phyloP scores from a whole-genome alignment of 2,888 invertebrate genomes.

The Troides helena region DNA sequence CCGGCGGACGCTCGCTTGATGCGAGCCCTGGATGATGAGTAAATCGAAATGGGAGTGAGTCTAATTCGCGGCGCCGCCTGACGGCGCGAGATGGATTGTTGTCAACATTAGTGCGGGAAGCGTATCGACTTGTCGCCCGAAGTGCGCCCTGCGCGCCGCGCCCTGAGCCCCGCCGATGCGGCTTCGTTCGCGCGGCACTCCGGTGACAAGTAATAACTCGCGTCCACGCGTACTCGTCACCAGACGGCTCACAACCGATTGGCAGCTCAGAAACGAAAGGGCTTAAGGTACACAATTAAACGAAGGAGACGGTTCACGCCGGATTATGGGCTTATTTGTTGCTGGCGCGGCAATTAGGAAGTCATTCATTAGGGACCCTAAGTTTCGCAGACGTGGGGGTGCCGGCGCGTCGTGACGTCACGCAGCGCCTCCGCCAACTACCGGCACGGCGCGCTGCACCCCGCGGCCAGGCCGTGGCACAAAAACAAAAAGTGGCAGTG shows the following conservation, averaged over 20 bases:
- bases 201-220: slow-evolving; percentile 50
- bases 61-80: slow-evolving; percentile 74
- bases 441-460: neutral
- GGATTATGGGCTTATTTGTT: slow-evolving; percentile 73
- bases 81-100: slow-evolving; percentile 76
- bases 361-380: slow-evolving; percentile 80
- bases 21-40: slow-evolving; percentile 56
- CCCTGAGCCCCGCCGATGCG: slow-evolving; percentile 49
- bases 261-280: slow-evolving; percentile 65
- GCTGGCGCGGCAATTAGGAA: slow-evolving; percentile 79
- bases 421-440: slow-evolving; percentile 46
- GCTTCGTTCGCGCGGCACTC: slow-evolving; percentile 48
- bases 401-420: slow-evolving; percentile 69
- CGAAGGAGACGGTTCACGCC: slow-evolving; percentile 56
- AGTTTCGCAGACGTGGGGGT: slow-evolving; percentile 80
- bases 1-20: slow-evolving; percentile 53
- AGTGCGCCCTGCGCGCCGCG: slow-evolving; percentile 41
- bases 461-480: slow-evolving; percentile 32
- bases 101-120: slow-evolving; percentile 76
- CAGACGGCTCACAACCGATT: slow-evolving; percentile 68
- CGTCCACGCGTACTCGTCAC: slow-evolving; percentile 62
- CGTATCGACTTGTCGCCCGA: slow-evolving; percentile 70
- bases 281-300: slow-evolving; percentile 75
- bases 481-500: slow-evolving; percentile 63
- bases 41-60: slow-evolving; percentile 77